A percentile compares a stretch with the other conserved stretches of the same genome.
These are phyloP conservation scores for Hylyphantes graminicola DNA, from an alignment of 1,140 invertebrate genomes.

Conservation along the genomic window DNA sequence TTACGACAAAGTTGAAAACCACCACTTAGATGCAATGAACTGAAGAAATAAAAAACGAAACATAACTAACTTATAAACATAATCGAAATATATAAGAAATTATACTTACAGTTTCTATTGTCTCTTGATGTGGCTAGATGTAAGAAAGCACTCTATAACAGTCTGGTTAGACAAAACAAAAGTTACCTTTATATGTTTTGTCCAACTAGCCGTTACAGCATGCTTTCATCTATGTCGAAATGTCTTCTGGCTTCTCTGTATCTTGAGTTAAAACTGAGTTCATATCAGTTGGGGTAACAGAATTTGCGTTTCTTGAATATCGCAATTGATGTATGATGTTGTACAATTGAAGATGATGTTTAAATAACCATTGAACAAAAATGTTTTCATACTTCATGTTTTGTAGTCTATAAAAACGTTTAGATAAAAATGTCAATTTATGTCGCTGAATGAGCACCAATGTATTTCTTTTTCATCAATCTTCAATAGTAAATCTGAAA, in stretches of 20 bases:
- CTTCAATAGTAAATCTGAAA: too few relatives aligned
- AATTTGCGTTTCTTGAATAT: too few relatives aligned
- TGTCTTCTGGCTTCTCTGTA: background rate
- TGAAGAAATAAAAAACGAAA: slow-evolving; percentile 18
- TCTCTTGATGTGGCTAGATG: slow-evolving; percentile 25
- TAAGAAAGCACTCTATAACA: slow-evolving; percentile 59
- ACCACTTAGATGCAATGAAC: background rate
- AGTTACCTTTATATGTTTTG: slow-evolving; percentile 59
- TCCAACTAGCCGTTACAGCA: slow-evolving; percentile 60
- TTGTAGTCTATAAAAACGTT: too few relatives aligned
- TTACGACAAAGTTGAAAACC: too few relatives aligned
- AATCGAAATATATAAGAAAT: background rate
- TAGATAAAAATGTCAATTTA: too few relatives aligned
- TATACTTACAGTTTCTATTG: slow-evolving; percentile 9
- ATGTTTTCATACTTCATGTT: too few relatives aligned
- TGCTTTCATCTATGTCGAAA: slow-evolving; percentile 22
- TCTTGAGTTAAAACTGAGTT: background rate
- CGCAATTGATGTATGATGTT: too few relatives aligned
- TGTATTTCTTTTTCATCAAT: too few relatives aligned
- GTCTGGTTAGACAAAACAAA: slow-evolving; percentile 61
- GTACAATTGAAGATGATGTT: too few relatives aligned
- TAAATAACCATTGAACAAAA: too few relatives aligned
- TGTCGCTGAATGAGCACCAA: too few relatives aligned
- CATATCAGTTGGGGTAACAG: background rate
- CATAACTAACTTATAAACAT: slow-evolving; percentile 25